Evolutionary conservation across 1,140 invertebrate species (phyloP).

Genomic region (Bombus polaris): DNA sequence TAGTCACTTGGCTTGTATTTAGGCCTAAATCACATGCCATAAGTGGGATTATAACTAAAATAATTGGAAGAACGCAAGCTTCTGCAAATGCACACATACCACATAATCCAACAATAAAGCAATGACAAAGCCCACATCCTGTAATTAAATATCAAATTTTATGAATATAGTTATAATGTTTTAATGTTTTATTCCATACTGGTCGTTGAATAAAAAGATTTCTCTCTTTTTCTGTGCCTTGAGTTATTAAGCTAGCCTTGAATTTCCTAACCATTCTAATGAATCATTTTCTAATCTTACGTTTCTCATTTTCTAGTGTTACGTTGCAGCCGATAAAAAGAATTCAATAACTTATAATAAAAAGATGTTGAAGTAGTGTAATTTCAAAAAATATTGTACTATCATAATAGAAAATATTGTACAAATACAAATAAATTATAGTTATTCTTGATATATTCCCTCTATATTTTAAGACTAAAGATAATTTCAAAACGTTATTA

Average conservation of each 20-base stretch:
- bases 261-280: too few species aligned
- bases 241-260: background rate
- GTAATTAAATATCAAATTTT: conserved; percentile 21
- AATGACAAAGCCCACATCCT: conserved; percentile 73
- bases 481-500: background rate
- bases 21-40: conserved; percentile 67
- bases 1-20: conserved; percentile 43
- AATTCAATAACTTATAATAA: background rate
- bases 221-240: background rate
- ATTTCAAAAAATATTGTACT: background rate
- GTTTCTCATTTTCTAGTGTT: background rate
- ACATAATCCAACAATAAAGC: conserved; percentile 64
- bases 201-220: background rate
- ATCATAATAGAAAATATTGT: background rate
- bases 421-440: background rate
- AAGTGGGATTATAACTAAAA: conserved; percentile 61
- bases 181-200: background rate
- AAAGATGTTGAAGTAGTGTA: background rate
- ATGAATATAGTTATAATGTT: too few species aligned
- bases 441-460: background rate
- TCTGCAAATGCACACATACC: conserved; percentile 67
- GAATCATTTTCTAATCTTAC: too few species aligned
- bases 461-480: background rate
- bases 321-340: background rate
- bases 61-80: conserved; percentile 60